Base-by-base conservation (phyloP, 2,797 vertebrate species). In the Ataeniobius toweri region DNA sequence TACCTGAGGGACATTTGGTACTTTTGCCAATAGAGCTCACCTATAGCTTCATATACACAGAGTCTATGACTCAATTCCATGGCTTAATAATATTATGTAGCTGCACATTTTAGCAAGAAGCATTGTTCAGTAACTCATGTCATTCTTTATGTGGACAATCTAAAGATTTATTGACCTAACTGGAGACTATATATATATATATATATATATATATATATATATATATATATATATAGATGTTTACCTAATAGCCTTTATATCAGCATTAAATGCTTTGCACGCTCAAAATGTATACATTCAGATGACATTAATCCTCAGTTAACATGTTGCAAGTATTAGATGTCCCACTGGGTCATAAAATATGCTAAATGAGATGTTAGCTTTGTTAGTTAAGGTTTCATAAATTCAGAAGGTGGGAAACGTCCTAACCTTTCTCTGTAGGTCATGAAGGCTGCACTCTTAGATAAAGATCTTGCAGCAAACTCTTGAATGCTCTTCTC, bases 401-500 rank as follows among this genome's bases (percentile, higher is more conserved):
- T 26, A 51, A 63, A 65, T 51, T 36, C 68, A 65, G 24, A 14
- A 44, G 20, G 41, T 69, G 74, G 39, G 63, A 71, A 59, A n/a
- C 74, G 24, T 79, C 16, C 65, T 73, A 48, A 80, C 78, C 77
- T 78, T 83, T 59, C 67, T 74, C 67, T 79, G n/a, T 22, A 61
- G 77, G 80, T 80, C 76, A 70, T n/a, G 58, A 26, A 58, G 26
- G 46, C 74, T 50, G 6, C 74, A n/a, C 71, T 83, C 31, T 80
- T 74, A 71, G 56, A 78, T 76, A 80, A 84, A 80, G 77, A 69
- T 80, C 75, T 82, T 63, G 78, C 73, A 74, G 75, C 75, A 69
- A 82, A 85, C 83, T 67, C n/a, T 78, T 74, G 78, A 86, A 79
- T 0, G 14, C 82, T 79, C 73, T 76, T 53, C 39, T 84, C 79